Base-by-base conservation (phyloP, 2,888 invertebrate species). In the Sicus ferrugineus region DNA sequence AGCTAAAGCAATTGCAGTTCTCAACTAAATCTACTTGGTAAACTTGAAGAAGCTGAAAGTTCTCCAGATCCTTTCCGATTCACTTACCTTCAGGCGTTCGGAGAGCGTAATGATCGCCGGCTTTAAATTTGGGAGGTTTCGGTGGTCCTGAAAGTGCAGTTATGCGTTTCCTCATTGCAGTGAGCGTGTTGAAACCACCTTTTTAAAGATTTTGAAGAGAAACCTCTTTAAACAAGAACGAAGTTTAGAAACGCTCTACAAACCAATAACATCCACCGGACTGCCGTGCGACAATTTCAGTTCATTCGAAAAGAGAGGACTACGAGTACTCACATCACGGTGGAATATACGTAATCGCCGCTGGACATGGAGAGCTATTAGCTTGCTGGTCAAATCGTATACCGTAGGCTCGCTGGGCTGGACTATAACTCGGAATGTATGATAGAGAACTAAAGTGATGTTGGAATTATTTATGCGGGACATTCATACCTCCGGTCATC, bases 21-120 rank as follows among this genome's bases (percentile, higher is more conserved):
- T 16, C 42, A 42, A 42, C n/a, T 16, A 9, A 9, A 1, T n/a
- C 42, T 42, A 14, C 14, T 9, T 9, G 7, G 34, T 14, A 34
- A 34, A 34, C 14, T 34, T 34, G 14, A 34, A 34, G 34, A 34
- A 42, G 42, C n/a, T 42, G 7, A 23, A 23, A 5, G 21, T 54
- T 23, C 7, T 23, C 26, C 11, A 1, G 4, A 1, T 23, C 26
- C 3, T 23, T 54, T 26, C 11, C 4, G 2, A 30, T 38, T 19
- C 11, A 70, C 73, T 66, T 73, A 84, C 84, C 84, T 75, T 82
- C 79, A 3, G 79, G 75, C 3, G 81, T 83, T 21, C 85, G 76
- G 16, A 85, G 66, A 0, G 79, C 79, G 73, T 81, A 82, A 70
- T 83, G 84, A 77, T 85, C 84, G 2, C 82, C 84, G 0, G 81